Evolutionary conservation across 2,888 invertebrate genomes (phyloP), one percentile per base, ranked within the genome.

Genomic region (Pantelozetes paolii): DNA sequence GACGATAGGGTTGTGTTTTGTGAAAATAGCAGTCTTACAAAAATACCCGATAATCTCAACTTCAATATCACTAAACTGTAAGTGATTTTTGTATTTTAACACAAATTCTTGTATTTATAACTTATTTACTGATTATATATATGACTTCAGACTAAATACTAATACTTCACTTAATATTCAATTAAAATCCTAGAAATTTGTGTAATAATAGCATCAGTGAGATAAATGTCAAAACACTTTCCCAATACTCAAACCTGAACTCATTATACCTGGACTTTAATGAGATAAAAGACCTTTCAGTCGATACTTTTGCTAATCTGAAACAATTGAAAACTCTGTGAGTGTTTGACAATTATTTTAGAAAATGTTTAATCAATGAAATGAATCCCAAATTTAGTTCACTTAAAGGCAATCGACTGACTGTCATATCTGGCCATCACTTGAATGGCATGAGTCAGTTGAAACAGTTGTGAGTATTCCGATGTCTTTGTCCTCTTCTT

Each of bases 141-240:
- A n/a, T n/a, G n/a, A n/a, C n/a, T n/a, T n/a, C n/a, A n/a, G n/a
- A n/a, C n/a, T n/a, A n/a, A 48, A 48, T 8, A 36, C 36, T 11
- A 36, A 36, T 8, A 8, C 36, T 36, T 5, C 36, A 11, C 36
- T 36, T 11, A 36, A 36, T 36, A n/a, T 54, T 54, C 5, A 23
- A 5, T 30, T 28, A 18, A 2, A 28, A 5, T 9, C 8, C 30
- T 64, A 77, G 77, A 26, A 82, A 83, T 77, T 78, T 85, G 36
- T 81, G 84, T 48, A 81, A 83, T 64, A 87, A 87, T 79, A 79
- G 80, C 74, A 80, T 88, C 69, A 77, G 77, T 11, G 76, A 79
- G n/a, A 28, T 79, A 32, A 75, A 75, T 48, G 64, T 77, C 23
- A 50, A 72, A 11, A 74, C 76, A 30, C 74, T 80, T 15, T 71